Evolutionary conservation across 2,113 vertebrate genomes (phyloP).

Genomic region (Cinclus mexicanus): DNA sequence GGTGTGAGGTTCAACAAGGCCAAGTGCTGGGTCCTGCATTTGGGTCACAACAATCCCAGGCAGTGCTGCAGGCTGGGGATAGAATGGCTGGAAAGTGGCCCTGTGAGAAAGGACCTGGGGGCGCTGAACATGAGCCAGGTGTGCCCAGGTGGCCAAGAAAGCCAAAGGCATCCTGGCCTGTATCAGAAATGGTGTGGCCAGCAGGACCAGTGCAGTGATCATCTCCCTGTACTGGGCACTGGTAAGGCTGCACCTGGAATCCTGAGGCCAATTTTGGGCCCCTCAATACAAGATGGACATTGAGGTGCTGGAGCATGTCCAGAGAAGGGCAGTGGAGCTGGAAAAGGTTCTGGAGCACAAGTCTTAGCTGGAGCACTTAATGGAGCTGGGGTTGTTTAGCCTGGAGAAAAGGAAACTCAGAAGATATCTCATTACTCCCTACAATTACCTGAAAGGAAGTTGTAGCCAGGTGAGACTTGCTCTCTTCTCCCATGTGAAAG

Average conservation of each 20-base stretch:
- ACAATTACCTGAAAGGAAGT: neutral
- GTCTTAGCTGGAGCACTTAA: neutral
- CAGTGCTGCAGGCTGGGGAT: neutral
- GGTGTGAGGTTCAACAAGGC: neutral
- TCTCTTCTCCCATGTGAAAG: neutral
- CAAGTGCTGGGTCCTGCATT: neutral
- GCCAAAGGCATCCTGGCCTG: neutral
- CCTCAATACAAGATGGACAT: neutral
- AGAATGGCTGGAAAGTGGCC: neutral
- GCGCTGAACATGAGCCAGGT: neutral
- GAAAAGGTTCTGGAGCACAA: neutral
- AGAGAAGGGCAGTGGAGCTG: neutral
- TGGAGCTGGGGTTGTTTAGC: neutral
- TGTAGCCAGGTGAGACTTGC: rapidly evolving
- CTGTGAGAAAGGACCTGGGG: rapidly evolving
- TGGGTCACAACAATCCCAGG: neutral
- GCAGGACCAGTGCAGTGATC: neutral
- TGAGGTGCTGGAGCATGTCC: rapidly evolving
- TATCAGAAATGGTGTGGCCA: neutral
- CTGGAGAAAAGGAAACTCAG: neutral
- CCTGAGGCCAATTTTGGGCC: neutral
- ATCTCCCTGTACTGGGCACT: neutral
- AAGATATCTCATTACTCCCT: neutral
- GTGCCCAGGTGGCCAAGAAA: neutral
- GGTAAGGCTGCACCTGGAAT: neutral